A percentile compares a stretch with the other conserved stretches of the same genome.
phyloP scores from a whole-genome alignment of 64 coral and sea anemone genomes.

The Stichodactyla helianthus region DNA sequence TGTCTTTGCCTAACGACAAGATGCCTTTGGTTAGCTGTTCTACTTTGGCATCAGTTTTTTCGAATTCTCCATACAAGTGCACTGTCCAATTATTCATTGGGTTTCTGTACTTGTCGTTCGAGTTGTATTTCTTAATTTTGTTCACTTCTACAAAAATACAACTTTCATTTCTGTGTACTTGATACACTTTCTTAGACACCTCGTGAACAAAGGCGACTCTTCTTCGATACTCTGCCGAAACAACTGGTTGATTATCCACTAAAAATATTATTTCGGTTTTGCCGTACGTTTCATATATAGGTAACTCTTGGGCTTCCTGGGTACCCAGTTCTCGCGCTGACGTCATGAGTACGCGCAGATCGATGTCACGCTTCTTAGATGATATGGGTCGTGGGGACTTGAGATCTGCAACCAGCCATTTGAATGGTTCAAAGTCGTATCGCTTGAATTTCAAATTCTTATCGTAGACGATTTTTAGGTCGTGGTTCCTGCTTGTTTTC shows the following conservation, averaged over 20 bases:
- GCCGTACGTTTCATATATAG: slow-evolving; percentile 35
- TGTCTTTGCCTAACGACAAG: slow-evolving; percentile 1
- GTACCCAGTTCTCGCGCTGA: slow-evolving; percentile 27
- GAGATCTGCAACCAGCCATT: slow-evolving; percentile 65
- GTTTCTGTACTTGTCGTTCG: neutral
- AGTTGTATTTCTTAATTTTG: slow-evolving; percentile 5
- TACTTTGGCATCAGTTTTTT: neutral
- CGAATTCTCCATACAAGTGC: neutral
- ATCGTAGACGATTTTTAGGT: slow-evolving; percentile 39
- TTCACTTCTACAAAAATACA: neutral
- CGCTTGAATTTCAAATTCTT: slow-evolving; percentile 37
- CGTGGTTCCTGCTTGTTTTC: slow-evolving; percentile 47
- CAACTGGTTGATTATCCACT: neutral
- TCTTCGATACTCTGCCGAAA: slow-evolving; percentile 26
- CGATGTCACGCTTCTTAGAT: slow-evolving; percentile 41
- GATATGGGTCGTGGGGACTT: slow-evolving; percentile 27
- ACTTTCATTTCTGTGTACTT: neutral
- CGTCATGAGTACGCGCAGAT: slow-evolving; percentile 46
- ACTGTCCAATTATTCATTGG: neutral
- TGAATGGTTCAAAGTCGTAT: slow-evolving; percentile 61
- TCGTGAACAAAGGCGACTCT: slow-evolving; percentile 20
- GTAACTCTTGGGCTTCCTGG: slow-evolving; percentile 23
- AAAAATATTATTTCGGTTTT: neutral
- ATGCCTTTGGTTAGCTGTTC: neutral
- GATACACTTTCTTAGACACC: neutral